These are phyloP conservation scores for Tetramorium simillimum DNA, from an alignment of 1,140 invertebrate species.

Conservation along the genomic window DNA sequence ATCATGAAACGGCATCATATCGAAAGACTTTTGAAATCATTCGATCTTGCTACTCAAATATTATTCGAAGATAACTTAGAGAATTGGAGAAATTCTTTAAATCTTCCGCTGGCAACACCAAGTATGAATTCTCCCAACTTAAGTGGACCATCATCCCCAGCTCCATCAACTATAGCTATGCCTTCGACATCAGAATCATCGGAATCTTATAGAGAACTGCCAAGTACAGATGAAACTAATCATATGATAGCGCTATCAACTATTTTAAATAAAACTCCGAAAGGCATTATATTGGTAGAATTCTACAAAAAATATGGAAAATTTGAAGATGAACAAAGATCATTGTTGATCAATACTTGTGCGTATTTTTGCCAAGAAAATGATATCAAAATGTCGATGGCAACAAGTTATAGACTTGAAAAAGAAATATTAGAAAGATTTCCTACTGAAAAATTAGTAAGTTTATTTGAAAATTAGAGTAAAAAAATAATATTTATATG, in stretches of 20 bases:
- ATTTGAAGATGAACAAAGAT: too few relatives aligned
- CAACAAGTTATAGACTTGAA: too few relatives aligned
- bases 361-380: too few relatives aligned
- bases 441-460: too few relatives aligned
- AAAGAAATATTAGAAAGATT: too few relatives aligned
- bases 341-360: too few relatives aligned
- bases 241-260: not conserved
- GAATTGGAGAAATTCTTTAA: slow-evolving; percentile 21
- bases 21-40: not conserved
- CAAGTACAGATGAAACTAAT: not conserved
- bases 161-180: not conserved
- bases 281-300: too few relatives aligned
- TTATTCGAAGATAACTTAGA: slow-evolving; percentile 23
- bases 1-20: slow-evolving; percentile 7
- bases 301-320: too few relatives aligned
- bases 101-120: not conserved
- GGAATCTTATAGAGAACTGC: not conserved
- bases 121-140: not conserved
- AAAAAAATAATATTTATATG: too few relatives aligned
- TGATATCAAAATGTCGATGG: too few relatives aligned
- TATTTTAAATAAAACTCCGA: not conserved
- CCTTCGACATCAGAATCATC: not conserved
- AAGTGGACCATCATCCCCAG: not conserved
- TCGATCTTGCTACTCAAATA: slow-evolving; percentile 14
- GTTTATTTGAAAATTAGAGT: too few relatives aligned